phyloP scores from a whole-genome alignment of 2,888 invertebrate species.

The Mantis religiosa region DNA sequence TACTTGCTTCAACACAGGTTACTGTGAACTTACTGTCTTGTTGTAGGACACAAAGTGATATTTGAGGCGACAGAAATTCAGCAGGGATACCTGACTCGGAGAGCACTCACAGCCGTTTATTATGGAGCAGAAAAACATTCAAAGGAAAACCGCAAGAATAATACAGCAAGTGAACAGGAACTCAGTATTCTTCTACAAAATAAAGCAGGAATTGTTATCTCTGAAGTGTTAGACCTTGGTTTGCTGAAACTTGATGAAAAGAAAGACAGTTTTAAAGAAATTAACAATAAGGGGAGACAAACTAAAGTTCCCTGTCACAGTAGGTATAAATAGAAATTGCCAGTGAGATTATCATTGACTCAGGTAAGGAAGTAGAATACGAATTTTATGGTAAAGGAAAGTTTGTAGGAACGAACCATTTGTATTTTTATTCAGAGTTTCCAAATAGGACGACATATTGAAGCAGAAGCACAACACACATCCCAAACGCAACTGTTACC shows the following conservation, averaged over 20 bases:
- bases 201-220: conserved; percentile 53
- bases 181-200: conserved; percentile 37
- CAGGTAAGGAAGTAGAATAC: conserved; percentile 46
- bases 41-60: conserved; percentile 56
- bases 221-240: conserved; percentile 45
- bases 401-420: conserved; percentile 61
- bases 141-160: background rate
- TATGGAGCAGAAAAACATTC: no score
- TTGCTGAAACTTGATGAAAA: conserved; percentile 45
- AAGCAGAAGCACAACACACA: conserved; percentile 48
- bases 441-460: conserved; percentile 56
- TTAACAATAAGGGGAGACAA: conserved; percentile 46
- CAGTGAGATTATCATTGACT: conserved; percentile 44
- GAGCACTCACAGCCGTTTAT: conserved; percentile 53
- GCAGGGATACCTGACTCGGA: conserved; percentile 55
- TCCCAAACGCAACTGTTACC: background rate
- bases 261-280: conserved; percentile 46
- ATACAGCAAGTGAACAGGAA: background rate
- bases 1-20: conserved; percentile 56
- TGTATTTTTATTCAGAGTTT: conserved; percentile 58
- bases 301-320: conserved; percentile 49
- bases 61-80: conserved; percentile 71
- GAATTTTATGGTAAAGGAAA: conserved; percentile 53
- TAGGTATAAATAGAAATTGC: conserved; percentile 46
- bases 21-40: conserved; percentile 53